Evolutionary conservation across 2,888 invertebrate species (phyloP), one percentile per base, ranked within the genome.

Genomic region (Dascillus cervinus): DNA sequence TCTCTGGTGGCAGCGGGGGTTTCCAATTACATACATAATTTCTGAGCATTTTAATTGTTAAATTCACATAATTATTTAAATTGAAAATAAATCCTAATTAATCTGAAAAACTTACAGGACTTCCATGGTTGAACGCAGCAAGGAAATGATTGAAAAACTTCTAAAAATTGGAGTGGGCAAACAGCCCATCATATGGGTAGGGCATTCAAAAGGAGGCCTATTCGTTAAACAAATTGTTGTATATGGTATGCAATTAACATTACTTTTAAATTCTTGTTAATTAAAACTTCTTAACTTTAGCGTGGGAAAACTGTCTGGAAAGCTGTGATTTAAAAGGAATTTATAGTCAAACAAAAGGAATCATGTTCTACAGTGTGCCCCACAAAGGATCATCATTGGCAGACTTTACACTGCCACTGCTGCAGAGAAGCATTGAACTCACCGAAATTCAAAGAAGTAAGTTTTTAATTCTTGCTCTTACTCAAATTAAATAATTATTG

Each of bases 341-440:
- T 1, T 79, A 75, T 68, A 46, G 57, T 1, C 66, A 67, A 13
- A 77, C 79, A 4, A 67, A 68, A 3, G 80, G 77, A 1, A 77
- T 84, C 39, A 75, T 90, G 66, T 88, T 90, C 64, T 89, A 86
- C 64, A 86, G 88, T 22, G 88, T 88, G 4, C 91, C 91, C 0
- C 90, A 91, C 62, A 71, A 76, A 9, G 91, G 91, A 2, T 86
- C 89, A 0, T 73, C 79, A 11, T 68, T 89, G 28, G 88, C 85
- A 0, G 78, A 79, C 46, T 75, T 81, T 39, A 80, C 79, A 49
- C 72, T 81, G 0, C 82, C 83, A 2, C 67, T 88, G 26, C 69
- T 88, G 0, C 69, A 77, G n/a, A 72, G 84, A 38, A 86, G 87
- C 15, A 71, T 84, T 0, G 88, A 89, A 52, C 69, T 89, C 13